Evolutionary conservation across 1,140 invertebrate species (phyloP), one percentile per base, ranked within the genome.

Genomic region (Drosophila tristis): DNA sequence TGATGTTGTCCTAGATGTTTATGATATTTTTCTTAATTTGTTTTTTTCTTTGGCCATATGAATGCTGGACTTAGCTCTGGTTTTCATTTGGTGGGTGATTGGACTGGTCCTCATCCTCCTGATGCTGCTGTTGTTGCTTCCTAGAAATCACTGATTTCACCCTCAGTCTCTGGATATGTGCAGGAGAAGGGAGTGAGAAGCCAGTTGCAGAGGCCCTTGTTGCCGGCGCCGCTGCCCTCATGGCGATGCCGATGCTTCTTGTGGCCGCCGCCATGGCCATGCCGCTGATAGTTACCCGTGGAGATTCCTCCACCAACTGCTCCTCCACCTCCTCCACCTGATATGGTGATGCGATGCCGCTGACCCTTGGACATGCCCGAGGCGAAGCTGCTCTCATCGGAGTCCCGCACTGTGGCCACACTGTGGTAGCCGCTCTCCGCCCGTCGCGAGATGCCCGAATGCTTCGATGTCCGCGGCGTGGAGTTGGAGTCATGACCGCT

Each of bases 361-460:
- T 35, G 95, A 94, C 78, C 95, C 93, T 78, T 95, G 91, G 53
- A 95, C 95, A 49, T 95, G 70, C 96, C 96, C 7, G 96, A 96
- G 47, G 96, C 96, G 67, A 97, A 95, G 67, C 96, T 96, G n/a
- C 96, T 96, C 47, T 96, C 96, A 79, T 97, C 96, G 57, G 96
- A 97, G 79, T 98, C 97, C 70, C 97, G 92, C 2, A 97, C 95
- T 0, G 91, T 92, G 11, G 91, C 91, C 60, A 98, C 96, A 81
- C 82, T 97, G 80, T 98, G 97, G 89, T 98, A 98, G 2, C 97
- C 97, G 85, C 97, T 97, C 90, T 97, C 96, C 2, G 96, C 95
- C 16, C 95, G 93, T 76, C 95, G 93, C 0, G 95, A 96, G 9
- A 96, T 94, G 0, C 95, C 95, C 61, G 95, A 96, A 68, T 96